These are phyloP conservation scores for Acinonyx jubatus DNA, from an alignment of 2,113 vertebrate genomes.

Conservation along the genomic window DNA sequence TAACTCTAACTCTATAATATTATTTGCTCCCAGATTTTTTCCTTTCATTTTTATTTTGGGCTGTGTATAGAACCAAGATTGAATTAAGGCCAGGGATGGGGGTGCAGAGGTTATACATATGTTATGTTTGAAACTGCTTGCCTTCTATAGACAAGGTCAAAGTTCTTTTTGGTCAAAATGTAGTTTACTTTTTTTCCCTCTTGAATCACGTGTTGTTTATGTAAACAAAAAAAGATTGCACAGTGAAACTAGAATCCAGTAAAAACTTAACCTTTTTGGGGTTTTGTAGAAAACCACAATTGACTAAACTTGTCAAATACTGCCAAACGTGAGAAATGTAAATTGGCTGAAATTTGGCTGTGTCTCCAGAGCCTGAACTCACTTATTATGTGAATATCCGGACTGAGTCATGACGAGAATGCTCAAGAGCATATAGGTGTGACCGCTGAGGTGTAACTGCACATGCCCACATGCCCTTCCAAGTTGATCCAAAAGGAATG, in stretches of 20 bases:
- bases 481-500: neutral
- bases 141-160: neutral
- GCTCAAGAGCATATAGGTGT: neutral
- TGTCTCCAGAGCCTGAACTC: neutral
- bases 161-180: conserved; percentile 34
- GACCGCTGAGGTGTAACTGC: neutral
- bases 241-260: neutral
- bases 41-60: conserved; percentile 5
- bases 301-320: neutral
- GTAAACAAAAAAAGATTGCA: conserved; percentile 47
- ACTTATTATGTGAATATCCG: neutral
- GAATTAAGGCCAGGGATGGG: neutral
- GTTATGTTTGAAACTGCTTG: neutral
- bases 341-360: neutral
- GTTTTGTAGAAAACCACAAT: conserved; percentile 2
- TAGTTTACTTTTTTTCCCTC: neutral
- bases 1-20: neutral
- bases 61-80: neutral
- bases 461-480: neutral
- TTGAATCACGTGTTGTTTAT: neutral
- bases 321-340: neutral
- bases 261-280: conserved; percentile 32
- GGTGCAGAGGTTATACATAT: neutral
- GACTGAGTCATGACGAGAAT: neutral
- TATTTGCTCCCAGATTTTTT: neutral